Conservation (phyloP, 2,113 vertebrate genomes). For the Callithrix jacchus region DNA sequence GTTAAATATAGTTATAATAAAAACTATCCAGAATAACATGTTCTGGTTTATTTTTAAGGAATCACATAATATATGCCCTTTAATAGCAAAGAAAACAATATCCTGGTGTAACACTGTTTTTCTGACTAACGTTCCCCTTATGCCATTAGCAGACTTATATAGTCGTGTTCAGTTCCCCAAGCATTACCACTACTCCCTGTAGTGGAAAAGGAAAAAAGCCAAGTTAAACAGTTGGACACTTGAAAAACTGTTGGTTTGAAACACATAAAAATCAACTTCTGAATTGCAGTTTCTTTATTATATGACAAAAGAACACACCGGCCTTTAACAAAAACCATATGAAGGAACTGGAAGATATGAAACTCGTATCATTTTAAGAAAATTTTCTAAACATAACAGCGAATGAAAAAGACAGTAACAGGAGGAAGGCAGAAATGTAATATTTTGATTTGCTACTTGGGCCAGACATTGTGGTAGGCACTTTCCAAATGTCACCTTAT, state of each 20-base stretch:
- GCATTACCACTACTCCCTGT: not conserved
- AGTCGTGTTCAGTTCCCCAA: not conserved
- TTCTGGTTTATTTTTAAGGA: not conserved
- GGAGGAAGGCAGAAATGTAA: not conserved
- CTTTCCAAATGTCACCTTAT: not conserved
- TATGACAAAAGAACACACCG: not conserved
- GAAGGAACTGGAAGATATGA: not conserved
- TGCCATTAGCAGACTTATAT: not conserved
- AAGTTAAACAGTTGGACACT: not conserved
- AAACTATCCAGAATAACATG: not conserved
- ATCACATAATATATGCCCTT: not conserved
- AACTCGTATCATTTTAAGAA: not conserved
- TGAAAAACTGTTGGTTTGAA: not conserved
- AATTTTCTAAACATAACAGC: not conserved
- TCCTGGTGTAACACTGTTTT: not conserved
- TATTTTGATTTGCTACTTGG: not conserved
- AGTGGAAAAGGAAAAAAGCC: not conserved
- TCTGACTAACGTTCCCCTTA: not conserved
- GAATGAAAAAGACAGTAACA: not conserved
- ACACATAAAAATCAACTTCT: constrained; percentile 1
- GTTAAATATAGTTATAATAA: not conserved
- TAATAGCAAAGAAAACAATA: not conserved
- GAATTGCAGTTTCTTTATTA: not conserved
- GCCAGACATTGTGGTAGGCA: not conserved
- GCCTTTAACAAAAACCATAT: not conserved